Conservation (phyloP, 2,888 invertebrate species). For the Minunthozetes semirufus region DNA sequence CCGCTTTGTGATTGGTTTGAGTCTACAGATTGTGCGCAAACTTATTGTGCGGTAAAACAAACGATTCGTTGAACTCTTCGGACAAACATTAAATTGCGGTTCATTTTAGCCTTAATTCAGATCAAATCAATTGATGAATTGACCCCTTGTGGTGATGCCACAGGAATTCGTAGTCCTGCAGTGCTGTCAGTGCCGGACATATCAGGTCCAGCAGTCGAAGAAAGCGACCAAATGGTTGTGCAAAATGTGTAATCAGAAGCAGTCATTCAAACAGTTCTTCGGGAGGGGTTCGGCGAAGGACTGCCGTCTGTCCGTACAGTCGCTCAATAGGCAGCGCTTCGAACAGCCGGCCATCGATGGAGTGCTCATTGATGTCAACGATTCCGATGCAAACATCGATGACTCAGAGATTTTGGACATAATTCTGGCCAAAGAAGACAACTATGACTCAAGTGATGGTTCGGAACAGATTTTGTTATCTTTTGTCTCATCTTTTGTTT, state of each 20-base stretch:
- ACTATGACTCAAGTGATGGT: too few relatives aligned
- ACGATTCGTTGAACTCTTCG: neutral
- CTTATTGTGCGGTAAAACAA: slow-evolving; percentile 17
- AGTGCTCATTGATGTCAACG: neutral
- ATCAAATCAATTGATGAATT: neutral
- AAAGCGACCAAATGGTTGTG: slow-evolving; percentile 33
- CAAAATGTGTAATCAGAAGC: slow-evolving; percentile 33
- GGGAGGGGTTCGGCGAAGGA: slow-evolving; percentile 14
- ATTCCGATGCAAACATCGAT: neutral
- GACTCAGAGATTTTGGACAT: too few relatives aligned
- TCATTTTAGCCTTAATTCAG: neutral
- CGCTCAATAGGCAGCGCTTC: neutral
- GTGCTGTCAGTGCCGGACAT: slow-evolving; percentile 27
- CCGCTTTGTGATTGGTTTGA: neutral
- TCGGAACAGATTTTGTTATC: too few relatives aligned
- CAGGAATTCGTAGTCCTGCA: slow-evolving; percentile 34
- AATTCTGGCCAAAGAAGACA: too few relatives aligned
- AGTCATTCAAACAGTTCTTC: slow-evolving; percentile 28
- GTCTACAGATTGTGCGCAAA: neutral
- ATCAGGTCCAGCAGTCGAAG: slow-evolving; percentile 32
- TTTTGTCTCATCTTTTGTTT: too few relatives aligned
- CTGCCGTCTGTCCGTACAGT: slow-evolving; percentile 12
- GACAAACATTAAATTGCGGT: neutral
- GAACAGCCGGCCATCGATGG: neutral
- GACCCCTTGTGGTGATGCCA: neutral